A percentile compares a stretch with the other conserved stretches of the same genome.
phyloP scores from a whole-genome alignment of 2,113 vertebrate genomes.

The Raja brachyura region DNA sequence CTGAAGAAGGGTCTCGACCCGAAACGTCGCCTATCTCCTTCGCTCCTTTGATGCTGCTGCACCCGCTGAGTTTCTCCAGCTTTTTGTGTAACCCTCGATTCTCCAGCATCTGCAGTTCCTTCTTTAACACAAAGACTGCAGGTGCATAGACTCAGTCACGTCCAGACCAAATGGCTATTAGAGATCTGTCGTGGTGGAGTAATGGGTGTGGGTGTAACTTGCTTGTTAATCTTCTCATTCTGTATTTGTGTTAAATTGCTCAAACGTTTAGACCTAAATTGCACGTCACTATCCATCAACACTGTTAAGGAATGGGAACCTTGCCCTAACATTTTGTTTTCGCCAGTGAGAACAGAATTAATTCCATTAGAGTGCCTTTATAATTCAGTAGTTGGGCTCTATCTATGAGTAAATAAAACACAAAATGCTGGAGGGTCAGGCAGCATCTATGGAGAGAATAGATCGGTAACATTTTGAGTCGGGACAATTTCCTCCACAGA shows the following conservation, averaged over 20 bases:
- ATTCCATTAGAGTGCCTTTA: not conserved
- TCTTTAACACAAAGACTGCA: too few species aligned
- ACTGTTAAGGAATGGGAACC: not conserved
- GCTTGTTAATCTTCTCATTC: not conserved
- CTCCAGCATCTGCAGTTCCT: too few species aligned
- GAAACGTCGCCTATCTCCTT: too few species aligned
- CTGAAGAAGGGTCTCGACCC: too few species aligned
- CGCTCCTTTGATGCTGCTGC: too few species aligned
- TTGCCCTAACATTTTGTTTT: not conserved
- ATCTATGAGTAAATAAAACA: too few species aligned
- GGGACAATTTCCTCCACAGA: too few species aligned
- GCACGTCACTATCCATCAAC: not conserved
- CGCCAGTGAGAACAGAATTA: not conserved
- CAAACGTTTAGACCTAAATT: not conserved
- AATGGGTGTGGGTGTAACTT: not conserved
- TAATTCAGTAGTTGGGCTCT: not conserved
- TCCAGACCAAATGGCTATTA: not conserved
- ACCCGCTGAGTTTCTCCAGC: too few species aligned
- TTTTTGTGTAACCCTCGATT: too few species aligned
- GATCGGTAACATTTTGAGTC: too few species aligned
- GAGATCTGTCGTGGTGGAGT: not conserved
- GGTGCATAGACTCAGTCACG: not conserved
- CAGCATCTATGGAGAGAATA: too few species aligned
- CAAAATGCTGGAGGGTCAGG: too few species aligned
- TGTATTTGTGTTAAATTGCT: not conserved